Conservation (phyloP, 2,888 invertebrate species). For the Nycteola revayana region DNA sequence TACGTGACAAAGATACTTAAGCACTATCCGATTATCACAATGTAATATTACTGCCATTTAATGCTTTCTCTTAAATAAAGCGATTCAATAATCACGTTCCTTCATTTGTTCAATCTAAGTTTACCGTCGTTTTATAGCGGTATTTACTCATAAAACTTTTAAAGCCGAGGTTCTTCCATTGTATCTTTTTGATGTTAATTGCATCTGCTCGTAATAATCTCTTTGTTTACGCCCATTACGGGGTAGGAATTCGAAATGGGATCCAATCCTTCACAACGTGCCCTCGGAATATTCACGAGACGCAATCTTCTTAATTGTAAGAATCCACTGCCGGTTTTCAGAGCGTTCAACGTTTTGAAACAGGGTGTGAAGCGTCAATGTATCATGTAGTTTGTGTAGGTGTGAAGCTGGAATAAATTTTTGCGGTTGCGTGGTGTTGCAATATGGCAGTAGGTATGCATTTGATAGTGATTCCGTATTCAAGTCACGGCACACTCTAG, state of each 20-base stretch:
- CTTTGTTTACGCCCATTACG: conserved; percentile 49
- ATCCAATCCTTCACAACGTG: conserved; percentile 27
- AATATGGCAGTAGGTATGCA: conserved; percentile 39
- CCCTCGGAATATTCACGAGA: not conserved
- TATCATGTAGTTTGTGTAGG: not conserved
- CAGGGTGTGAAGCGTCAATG: conserved; percentile 2
- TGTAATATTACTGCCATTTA: too few relatives aligned
- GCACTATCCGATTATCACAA: too few relatives aligned
- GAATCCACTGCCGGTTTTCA: conserved; percentile 8
- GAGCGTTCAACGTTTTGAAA: not conserved
- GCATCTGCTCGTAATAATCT: conserved; percentile 40
- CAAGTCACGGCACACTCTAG: conserved; percentile 52
- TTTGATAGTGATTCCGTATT: conserved; percentile 51
- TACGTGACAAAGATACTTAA: too few relatives aligned
- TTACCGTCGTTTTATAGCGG: conserved; percentile 23
- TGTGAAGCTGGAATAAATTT: conserved; percentile 4
- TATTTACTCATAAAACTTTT: conserved; percentile 33
- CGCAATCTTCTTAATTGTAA: not conserved
- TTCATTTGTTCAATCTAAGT: conserved; percentile 15
- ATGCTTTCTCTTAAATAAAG: not conserved
- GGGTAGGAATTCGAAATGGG: conserved; percentile 40
- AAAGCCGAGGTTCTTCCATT: conserved; percentile 28
- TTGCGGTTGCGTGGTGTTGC: conserved; percentile 24
- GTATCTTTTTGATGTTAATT: conserved; percentile 39
- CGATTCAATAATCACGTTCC: conserved; percentile 9